Base-by-base conservation (phyloP, 2,888 invertebrate species). In the Yponomeuta plumbellus region DNA sequence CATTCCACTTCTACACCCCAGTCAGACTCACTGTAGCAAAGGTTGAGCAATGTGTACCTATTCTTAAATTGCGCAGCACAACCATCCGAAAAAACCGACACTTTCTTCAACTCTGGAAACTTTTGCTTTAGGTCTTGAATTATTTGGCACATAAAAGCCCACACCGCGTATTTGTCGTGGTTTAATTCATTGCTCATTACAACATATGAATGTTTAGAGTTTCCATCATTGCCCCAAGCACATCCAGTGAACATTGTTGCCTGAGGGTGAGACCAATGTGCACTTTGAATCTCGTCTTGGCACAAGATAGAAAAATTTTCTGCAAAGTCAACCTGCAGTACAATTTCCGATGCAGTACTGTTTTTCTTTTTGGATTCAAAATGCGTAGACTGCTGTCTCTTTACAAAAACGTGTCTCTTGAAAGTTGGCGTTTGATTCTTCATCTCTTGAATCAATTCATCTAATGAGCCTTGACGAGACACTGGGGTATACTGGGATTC, bases 41-140 rank as follows among this genome's bases (percentile, higher is more conserved):
- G 13, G 39, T 61, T 69, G 11, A 34, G 44, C 44, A 69, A 58
- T 11, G 67, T 68, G 59, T 40, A 68, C 39, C 67, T n/a, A 59
- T 67, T 67, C 40, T 69, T 69, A 40, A 69, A 67, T 61, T 69
- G 69, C n/a, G 64, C 67, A 34, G 69, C 67, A 61, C 67, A 69
- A 21, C 66, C 64, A 65, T 67, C 69, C 13, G 66, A 64, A 40
- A 68, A 68, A 10, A 68, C 58, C 20, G 13, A 59, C 22, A 69
- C 59, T 56, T 66, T 66, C 21, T 59, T 65, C 26, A 68, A 26
- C n/a, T 17, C 23, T 10, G 65, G 65, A 59, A 67, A 67, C 8
- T 57, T 21, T 23, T 21, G 10, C 34, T 67, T 68, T 20, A 68
- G 23, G 39, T 67, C 66, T 58, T 68, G 13, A 63, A 67, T 68